Base-by-base conservation (phyloP, 2,888 invertebrate genomes). In the Lasioglossum morio region DNA sequence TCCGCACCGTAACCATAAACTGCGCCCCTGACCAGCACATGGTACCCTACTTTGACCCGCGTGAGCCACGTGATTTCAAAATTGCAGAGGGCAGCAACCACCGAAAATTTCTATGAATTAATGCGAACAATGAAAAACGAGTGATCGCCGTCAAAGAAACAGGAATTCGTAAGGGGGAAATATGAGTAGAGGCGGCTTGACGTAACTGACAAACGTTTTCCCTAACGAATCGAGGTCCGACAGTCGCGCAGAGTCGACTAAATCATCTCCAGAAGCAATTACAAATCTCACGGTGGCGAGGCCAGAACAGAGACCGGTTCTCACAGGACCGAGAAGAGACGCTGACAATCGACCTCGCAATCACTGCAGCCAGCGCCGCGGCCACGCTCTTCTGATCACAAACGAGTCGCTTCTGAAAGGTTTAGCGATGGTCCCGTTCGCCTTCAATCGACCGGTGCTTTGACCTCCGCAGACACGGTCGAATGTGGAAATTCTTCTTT, bases 281-380 rank as follows among this genome's bases (percentile, higher is more conserved):
- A 79, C 43, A 63, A 82, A 72, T 79, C 66, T 72, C 70, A 14
- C 43, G 69, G 30, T 16, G 66, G 40, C 27, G 27, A 34, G 48
- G 37, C 19, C 37, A 60, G 53, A 46, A n/a, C 63, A 53, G 30
- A 63, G 79, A 63, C 30, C 34, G 7, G 46, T 27, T 75, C 16
- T 34, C n/a, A 37, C 37, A 66, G 79, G 70, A 43, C 57, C 57
- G 72, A 73, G 74, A 81, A 70, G 74, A 88, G 80, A 81, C 79
- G 80, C 85, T 90, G 87, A 89, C 90, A 88, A 91, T 88, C 88
- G 84, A 87, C 87, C 79, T 90, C 74, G 90, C 87, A 90, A 90
- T 90, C 88, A 88, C 80, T 78, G 84, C 77, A 81, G 73, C 81
- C 60, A 57, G 40, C 14, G 8, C 57, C 57, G 30, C 69, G 75